Base-by-base conservation (phyloP, 1,140 invertebrate genomes). In the Pissodes strobi region DNA sequence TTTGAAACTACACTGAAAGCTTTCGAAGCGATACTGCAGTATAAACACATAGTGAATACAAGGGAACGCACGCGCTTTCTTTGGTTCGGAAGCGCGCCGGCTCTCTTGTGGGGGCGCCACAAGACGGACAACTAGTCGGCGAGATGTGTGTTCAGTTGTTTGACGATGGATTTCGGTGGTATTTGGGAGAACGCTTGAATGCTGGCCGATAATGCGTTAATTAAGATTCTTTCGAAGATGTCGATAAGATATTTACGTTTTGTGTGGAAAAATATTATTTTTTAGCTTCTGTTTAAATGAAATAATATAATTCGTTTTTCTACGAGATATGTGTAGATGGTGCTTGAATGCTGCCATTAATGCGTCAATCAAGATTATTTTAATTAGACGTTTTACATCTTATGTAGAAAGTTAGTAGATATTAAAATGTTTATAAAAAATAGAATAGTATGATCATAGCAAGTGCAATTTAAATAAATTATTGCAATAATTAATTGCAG, bases 1-100 rank as follows among this genome's bases (percentile, higher is more conserved):
- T 45, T 53, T 60, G 68, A 66, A 66, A 67, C 60, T 69, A 69
- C 48, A 76, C 72, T 76, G 64, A 70, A 56, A 56, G 53, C 58
- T 57, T 21, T 19, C 57, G 21, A 34, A 25, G 25, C 56, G 65
- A 57, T 58, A 70, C 70, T 72, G 70, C 70, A 55, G 73, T 73
- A 69, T 72, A 71, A 72, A 74, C 61, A 39, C 2, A 60, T 18
- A 25, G 66, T 41, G 51, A 62, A 66, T 56, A 62, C 52, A 49
- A 18, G 25, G 13, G 49, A 10, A 66, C 73, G 73, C 73, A 72
- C 66, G 70, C 71, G 70, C 65, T 45, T 9, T 37, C 8, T 10
- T 9, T 66, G 66, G 65, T 72, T 69, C 43, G 12, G 8, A 1
- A 2, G 18, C 34, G 21, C 19, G 34, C 59, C 65, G 55, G 17